Conservation (phyloP, 2,888 invertebrate genomes). For the Vanessa cardui region DNA sequence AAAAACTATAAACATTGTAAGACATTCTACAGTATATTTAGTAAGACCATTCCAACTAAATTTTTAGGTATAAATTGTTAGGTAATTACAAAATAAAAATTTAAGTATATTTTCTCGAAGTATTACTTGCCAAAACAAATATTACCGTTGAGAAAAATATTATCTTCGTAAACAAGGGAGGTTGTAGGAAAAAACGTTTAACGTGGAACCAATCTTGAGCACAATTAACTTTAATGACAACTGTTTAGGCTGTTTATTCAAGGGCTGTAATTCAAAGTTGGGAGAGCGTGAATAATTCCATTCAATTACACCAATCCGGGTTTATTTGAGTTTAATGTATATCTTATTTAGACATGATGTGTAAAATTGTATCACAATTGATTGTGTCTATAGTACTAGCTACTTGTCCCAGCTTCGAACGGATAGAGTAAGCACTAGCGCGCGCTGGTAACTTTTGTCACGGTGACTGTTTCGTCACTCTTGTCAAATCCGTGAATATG, state of each 20-base stretch:
- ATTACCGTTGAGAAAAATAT: not conserved
- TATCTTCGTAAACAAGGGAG: no score
- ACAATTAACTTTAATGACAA: conserved; percentile 4
- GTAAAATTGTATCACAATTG: no score
- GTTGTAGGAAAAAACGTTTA: not conserved
- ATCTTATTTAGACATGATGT: not conserved
- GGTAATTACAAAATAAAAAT: no score
- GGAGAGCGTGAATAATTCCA: not conserved
- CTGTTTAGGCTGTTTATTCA: not conserved
- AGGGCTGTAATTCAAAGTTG: not conserved
- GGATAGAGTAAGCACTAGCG: not conserved
- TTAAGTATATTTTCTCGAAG: no score
- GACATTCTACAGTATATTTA: no score
- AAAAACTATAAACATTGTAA: no score
- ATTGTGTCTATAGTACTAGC: not conserved
- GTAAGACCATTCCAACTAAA: no score
- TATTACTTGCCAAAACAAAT: not conserved
- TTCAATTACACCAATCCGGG: not conserved
- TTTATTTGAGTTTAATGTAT: not conserved
- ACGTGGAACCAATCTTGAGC: not conserved
- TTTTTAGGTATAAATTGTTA: no score
- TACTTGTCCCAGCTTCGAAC: not conserved
- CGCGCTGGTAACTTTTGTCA: not conserved
- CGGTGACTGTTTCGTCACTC: no score
- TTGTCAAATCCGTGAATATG: no score